Evolutionary conservation across 2,113 vertebrate species (phyloP), one percentile per base, ranked within the genome.

Genomic region (Stomatorhinus ivindoensis): DNA sequence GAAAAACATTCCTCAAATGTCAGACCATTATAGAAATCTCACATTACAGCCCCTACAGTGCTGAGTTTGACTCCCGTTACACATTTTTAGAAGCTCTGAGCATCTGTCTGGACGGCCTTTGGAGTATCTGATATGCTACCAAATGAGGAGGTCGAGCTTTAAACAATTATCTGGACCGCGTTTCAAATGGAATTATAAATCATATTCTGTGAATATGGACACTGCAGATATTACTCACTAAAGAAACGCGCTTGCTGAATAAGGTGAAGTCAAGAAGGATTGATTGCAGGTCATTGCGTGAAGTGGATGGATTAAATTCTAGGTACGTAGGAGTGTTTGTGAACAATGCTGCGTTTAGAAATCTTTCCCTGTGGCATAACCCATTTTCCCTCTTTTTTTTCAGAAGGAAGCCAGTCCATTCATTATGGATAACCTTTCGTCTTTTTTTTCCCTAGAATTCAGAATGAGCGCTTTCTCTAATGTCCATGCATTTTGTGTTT

Each of bases 111-210:
- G 85, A 51, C 19, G 46, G n/a, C 85, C 27, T 86, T 86, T 86
- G 47, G 85, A 87, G 47, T 27, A 87, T 87, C 85, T 55, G 85
- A 87, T 87, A 51, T 7, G n/a, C 21, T 27, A 55, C 48, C 15
- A 53, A 87, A 87, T 50, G 47, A 53, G 47, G 47, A 87, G 48
- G 27, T 39, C 8, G 47, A 53, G 47, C 85, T 87, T 87, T 35
- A 87, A 51, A 53, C 48, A 87, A 47, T 87, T 51, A 47, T 47
- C 85, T 27, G 50, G 85, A 53, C 85, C 17, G 31, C n/a, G 47
- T 87, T 35, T 87, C n/a, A 87, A 53, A 87, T 87, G 50, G 55
- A 87, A 53, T 53, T 51, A 87, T 87, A 53, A 87, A 87, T 87
- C 48, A 87, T 27, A 86, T 50, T 11, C 47, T 50, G 83, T 48